Base-by-base conservation (phyloP, 2,797 vertebrate species). In the Malacoctenus gilli region DNA sequence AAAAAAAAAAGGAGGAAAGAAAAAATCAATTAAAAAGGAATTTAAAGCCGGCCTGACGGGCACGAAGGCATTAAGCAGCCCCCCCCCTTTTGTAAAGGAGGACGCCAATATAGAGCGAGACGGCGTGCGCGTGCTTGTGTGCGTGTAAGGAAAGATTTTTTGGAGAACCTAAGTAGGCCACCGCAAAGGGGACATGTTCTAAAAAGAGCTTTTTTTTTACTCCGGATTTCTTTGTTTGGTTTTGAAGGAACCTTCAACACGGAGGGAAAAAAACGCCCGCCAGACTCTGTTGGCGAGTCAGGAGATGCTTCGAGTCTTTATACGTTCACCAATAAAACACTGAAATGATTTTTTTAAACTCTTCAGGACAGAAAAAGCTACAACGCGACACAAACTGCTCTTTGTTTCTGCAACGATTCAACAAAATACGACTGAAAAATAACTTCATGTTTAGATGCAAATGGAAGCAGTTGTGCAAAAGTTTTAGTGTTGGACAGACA, bases 81-180 rank as follows among this genome's bases (percentile, higher is more conserved):
- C 58, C 68, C 11, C 68, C 11, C 25, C 43, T 4, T 59, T 66
- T 35, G 16, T 32, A 53, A 65, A 71, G 52, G 28, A 56, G 15
- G 43, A 63, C 36, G 53, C 41, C 32, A 22, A 68, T 77, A 80
- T 61, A 68, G 53, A 72, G 10, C 4, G 15, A 35, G 46, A 10
- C 0, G 12, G 3, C 7, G 2, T 41, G 31, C 55, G 42, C 43
- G 38, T 30, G 31, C 12, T 35, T 32, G 7, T 32, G 36, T 60
- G n/a, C n/a, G n/a, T n/a, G n/a, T n/a, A n/a, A n/a, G n/a, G n/a
- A n/a, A n/a, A n/a, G n/a, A n/a, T 59, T 21, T 23, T 23, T 39
- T 39, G 25, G 18, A n/a, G 6, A 10, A 19, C 11, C 23, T 55
- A 81, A 83, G 63, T 77, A 56, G 87, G 75, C 63, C 85, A 71